A percentile compares a stretch with the other conserved stretches of the same genome.
Evolutionary conservation across 1,140 invertebrate species (phyloP).

Genomic region (Caenorhabditis inopinata): DNA sequence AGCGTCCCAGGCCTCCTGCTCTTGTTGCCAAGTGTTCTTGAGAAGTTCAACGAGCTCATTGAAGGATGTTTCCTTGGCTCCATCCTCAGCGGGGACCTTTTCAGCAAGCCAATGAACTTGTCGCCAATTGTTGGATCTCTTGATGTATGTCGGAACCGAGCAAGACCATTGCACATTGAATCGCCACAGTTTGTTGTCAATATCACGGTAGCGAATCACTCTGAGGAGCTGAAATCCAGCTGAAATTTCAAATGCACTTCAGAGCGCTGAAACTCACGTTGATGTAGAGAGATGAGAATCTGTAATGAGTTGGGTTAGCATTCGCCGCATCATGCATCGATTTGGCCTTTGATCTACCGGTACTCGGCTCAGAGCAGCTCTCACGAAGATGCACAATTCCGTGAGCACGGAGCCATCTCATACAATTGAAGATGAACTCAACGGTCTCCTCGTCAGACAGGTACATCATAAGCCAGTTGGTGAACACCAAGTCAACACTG

Average conservation of each 20-base stretch:
- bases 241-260: neutral
- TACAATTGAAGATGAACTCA: slow-evolving; percentile 68
- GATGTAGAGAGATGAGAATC: slow-evolving; percentile 69
- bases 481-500: slow-evolving; percentile 71
- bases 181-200: slow-evolving; percentile 48
- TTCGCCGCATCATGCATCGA: slow-evolving; percentile 64
- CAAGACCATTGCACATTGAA: slow-evolving; percentile 68
- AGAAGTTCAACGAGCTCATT: slow-evolving; percentile 46
- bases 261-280: slow-evolving; percentile 48
- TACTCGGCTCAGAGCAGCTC: slow-evolving; percentile 70
- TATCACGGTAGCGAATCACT: slow-evolving; percentile 51
- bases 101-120: slow-evolving; percentile 64
- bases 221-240: slow-evolving; percentile 14
- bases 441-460: slow-evolving; percentile 70
- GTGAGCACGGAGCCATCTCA: slow-evolving; percentile 70
- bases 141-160: slow-evolving; percentile 70
- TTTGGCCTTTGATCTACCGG: slow-evolving; percentile 67
- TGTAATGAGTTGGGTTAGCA: slow-evolving; percentile 71
- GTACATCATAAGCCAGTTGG: slow-evolving; percentile 74
- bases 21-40: slow-evolving; percentile 48
- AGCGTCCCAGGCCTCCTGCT: slow-evolving; percentile 53
- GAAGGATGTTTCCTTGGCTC: slow-evolving; percentile 34
- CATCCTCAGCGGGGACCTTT: slow-evolving; percentile 53
- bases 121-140: slow-evolving; percentile 63
- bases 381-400: slow-evolving; percentile 71